Conservation (phyloP, 2,113 vertebrate species). For the Otis tarda region DNA sequence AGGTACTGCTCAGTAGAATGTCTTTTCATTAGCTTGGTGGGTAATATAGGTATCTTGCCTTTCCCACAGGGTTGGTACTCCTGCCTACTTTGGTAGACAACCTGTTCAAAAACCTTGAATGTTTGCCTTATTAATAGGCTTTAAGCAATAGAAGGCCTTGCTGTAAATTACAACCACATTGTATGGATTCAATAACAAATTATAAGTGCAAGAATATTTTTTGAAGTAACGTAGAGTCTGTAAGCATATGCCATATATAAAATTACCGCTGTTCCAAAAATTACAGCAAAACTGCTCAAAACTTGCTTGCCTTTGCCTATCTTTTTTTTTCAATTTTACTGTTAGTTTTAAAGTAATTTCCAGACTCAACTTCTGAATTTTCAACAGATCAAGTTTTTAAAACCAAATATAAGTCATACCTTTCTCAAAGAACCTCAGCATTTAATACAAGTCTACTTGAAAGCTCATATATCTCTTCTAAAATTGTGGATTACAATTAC, state of each 20-base stretch:
- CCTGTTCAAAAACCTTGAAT: background rate
- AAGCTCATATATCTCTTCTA: background rate
- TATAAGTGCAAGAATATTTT: background rate
- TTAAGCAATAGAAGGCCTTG: background rate
- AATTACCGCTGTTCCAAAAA: background rate
- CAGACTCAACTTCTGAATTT: background rate
- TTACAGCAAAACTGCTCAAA: background rate
- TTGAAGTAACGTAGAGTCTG: background rate
- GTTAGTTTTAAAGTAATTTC: background rate
- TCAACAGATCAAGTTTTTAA: background rate
- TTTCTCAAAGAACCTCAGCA: background rate
- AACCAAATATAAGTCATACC: background rate
- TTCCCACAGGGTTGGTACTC: background rate
- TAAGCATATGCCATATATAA: background rate
- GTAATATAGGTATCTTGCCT: background rate
- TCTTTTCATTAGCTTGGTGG: background rate
- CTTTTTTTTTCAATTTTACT: background rate
- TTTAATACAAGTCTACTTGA: background rate
- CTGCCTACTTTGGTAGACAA: background rate
- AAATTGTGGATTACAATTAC: background rate
- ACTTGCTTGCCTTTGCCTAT: accelerated
- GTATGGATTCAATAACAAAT: background rate
- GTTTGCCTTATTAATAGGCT: background rate
- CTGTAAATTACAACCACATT: background rate
- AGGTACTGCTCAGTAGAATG: background rate